A percentile compares a stretch with the other conserved stretches of the same genome.
These are phyloP conservation scores for Epizoanthus illoricatus DNA, from an alignment of 92 coral and sea anemone species.

Conservation along the genomic window DNA sequence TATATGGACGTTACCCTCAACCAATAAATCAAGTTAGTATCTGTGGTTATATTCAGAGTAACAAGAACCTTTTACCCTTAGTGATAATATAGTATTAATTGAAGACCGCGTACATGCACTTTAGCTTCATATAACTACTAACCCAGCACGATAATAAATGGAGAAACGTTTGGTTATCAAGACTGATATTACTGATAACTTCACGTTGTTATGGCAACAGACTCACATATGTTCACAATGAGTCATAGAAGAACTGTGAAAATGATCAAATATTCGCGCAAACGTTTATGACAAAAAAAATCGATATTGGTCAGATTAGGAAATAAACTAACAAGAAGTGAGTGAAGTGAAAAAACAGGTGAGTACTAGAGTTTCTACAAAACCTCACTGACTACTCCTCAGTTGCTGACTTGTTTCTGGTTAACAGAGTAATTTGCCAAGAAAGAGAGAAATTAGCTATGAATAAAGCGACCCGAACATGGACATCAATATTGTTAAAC, in stretches of 20 bases:
- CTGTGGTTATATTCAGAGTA: too few relatives aligned
- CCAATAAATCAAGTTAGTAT: too few relatives aligned
- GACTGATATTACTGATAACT: neutral
- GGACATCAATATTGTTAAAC: too few relatives aligned
- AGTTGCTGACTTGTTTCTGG: neutral
- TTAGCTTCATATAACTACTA: neutral
- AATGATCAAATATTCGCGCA: constrained; percentile 1
- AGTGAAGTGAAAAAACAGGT: neutral
- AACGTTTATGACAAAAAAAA: neutral
- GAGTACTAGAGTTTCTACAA: neutral
- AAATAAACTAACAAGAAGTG: neutral
- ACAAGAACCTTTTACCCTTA: too few relatives aligned
- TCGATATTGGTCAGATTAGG: neutral
- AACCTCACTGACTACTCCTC: too few relatives aligned
- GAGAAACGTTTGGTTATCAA: neutral
- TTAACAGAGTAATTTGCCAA: neutral
- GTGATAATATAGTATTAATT: too few relatives aligned
- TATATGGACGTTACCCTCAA: too few relatives aligned
- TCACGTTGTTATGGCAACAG: constrained; percentile 5
- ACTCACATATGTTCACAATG: constrained; percentile 25
- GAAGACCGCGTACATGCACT: too few relatives aligned
- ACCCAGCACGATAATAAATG: neutral
- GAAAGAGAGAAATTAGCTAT: too few relatives aligned
- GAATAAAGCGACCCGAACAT: too few relatives aligned
- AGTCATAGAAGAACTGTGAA: constrained; percentile 21